Conservation (phyloP, 1,140 invertebrate genomes). For the Drosophila hydei region DNA sequence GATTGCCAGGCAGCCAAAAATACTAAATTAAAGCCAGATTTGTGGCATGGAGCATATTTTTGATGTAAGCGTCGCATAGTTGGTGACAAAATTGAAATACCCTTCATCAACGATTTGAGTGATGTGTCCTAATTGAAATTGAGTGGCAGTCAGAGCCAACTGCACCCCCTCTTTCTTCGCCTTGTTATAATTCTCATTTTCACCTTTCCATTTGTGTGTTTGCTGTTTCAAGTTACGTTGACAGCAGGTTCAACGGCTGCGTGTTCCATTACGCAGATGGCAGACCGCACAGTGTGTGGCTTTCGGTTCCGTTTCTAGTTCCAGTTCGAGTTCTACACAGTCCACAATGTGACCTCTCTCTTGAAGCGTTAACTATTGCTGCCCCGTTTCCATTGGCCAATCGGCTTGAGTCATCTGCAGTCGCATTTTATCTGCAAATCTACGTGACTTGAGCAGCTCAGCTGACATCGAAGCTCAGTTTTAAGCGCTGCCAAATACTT, state of each 20-base stretch:
- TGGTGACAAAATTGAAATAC: background rate
- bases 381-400: constrained; percentile 8
- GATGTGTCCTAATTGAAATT: constrained; percentile 63
- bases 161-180: background rate
- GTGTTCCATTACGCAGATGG: constrained; percentile 51
- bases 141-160: constrained; percentile 43
- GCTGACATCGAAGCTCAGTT: constrained; percentile 23
- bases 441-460: constrained; percentile 41
- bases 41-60: background rate
- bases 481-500: constrained; percentile 28
- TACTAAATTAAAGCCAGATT: background rate
- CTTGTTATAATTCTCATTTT: too few species aligned
- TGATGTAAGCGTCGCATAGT: background rate
- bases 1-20: constrained; percentile 43
- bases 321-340: background rate
- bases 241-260: constrained; percentile 57
- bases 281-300: background rate
- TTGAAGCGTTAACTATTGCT: too few species aligned
- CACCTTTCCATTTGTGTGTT: constrained; percentile 21
- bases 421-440: constrained; percentile 29
- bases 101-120: background rate
- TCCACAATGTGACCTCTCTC: constrained; percentile 16
- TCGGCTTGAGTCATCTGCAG: constrained; percentile 31
- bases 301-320: background rate
- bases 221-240: constrained; percentile 44